Base-by-base conservation (phyloP, 2,888 invertebrate species). In the Tricholauxania praeusta region DNA sequence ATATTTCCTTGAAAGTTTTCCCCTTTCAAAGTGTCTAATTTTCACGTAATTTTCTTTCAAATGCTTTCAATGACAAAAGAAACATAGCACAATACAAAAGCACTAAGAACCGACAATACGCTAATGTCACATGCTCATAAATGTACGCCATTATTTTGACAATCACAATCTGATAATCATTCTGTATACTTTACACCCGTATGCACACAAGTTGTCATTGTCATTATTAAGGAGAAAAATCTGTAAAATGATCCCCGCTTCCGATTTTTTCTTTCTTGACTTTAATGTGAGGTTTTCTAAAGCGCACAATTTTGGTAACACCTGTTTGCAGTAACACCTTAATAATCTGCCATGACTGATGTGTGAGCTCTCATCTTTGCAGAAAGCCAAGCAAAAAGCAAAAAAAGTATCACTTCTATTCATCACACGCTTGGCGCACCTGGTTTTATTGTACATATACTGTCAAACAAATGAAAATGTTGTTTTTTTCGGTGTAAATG, bases 101-200 rank as follows among this genome's bases (percentile, higher is more conserved):
- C n/a, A 5, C 5, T n/a, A 19, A 17, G 22, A 12, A 64, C 22
- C 64, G 19, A 28, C 15, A 19, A 17, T 48, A 63, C 39, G 39
- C 39, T 48, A 17, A 64, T 64, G 51, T 64, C 64, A 64, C 49
- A 49, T 22, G 14, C 14, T 64, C 10, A 49, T 48, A 19, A 51
- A 51, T 12, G 51, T 22, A 22, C 12, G 15, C 15, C 51, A 51
- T 64, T 64, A 51, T 51, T 64, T 64, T 64, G 64, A 51, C 64
- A 64, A 64, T 51, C 64, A 19, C 51, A 51, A 64, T 64, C 49
- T 49, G 64, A 64, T 64, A 64, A 64, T 64, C 64, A 64, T 63
- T 17, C 17, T 17, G 17, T 39, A 10, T 39, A 10, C 39, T 15
- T 55, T 22, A 8, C 55, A 55, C 55, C 17, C 55, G n/a, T 22